Evolutionary conservation across 2,888 invertebrate genomes (phyloP), one percentile per base, ranked within the genome.

Genomic region (Athripsodes cinereus): DNA sequence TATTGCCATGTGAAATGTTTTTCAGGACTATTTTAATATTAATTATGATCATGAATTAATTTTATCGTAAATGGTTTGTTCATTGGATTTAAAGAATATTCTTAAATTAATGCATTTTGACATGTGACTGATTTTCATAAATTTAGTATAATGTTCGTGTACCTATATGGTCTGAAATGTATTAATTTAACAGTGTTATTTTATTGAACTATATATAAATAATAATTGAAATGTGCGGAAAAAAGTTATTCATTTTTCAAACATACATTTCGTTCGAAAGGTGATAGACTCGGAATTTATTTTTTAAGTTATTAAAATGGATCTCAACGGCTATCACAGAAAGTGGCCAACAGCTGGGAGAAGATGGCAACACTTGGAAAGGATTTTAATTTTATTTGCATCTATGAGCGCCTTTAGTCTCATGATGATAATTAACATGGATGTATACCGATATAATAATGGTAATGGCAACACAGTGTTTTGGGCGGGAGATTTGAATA

Each of bases 381-480:
- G 55, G 21, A 52, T 61, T 18, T 57, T 63, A 21, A 58, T 63
- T 21, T 22, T 61, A 8, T 59, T 54, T 52, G 61, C 58, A 11
- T 57, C 59, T 48, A 61, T 63, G 61, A 57, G 59, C 54, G 47
- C 57, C 19, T 61, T 63, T 50, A 63, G 63, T 48, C 40, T 63
- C 22, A 63, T 61, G 63, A 59, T 63, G 61, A 55, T 63, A n/a
- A 55, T 63, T 11, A 63, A 59, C 31, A 48, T 61, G 19, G 63
- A 63, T 35, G 59, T 63, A 2, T 56, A 53, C 47, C 55, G 51
- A 52, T 40, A n/a, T 40, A 40, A 3, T 40, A 26, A 26, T 26
- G 26, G 26, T 26, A 50, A 50, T 21, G 60, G 62, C 6, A 52
- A 53, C 21, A 47, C 57, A 31, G 40, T 48, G 2, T 40, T 52